Conservation (phyloP, 2,113 vertebrate genomes). For the sheep (Ovis aries) region ARS-UI_Ramb_v3.0 NC_056063.1:51726001-51726500, state of each 20-base stretch:
- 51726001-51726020: neutral
- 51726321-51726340: neutral
- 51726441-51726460: neutral
- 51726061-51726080: neutral
- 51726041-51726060: neutral
- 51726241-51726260: neutral
- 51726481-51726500: neutral
- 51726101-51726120: neutral
- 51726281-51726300: neutral
- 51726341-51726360: neutral
- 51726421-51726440: neutral
- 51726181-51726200: neutral
- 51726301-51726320: neutral
- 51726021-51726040: neutral
- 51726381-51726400: neutral
- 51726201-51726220: neutral
- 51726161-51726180: neutral
- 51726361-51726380: neutral
- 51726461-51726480: neutral
- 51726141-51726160: neutral
- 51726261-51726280: neutral
- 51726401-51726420: neutral
- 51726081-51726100: neutral
- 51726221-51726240: neutral
- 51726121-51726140: rapidly evolving